Percentiles rank a stretch among this genome's conserved stretches.
Conservation (phyloP, 92 coral and sea anemone genomes). For the Phenganax stokvisi region DNA sequence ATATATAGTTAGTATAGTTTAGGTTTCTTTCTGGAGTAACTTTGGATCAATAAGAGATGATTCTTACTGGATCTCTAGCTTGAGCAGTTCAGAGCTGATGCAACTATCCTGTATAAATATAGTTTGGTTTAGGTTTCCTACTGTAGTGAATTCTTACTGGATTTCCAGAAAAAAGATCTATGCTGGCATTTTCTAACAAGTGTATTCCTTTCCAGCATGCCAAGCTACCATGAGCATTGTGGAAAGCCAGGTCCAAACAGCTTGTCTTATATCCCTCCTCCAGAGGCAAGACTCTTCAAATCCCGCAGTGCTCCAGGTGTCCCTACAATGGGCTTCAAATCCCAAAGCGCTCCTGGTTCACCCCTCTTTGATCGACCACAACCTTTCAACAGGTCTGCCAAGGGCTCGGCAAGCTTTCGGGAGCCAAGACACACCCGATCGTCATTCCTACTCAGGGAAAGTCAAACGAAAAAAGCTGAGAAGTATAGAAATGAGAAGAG, state of each 20-base stretch:
- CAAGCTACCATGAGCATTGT: slow-evolving; percentile 87
- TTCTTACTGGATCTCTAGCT: too few species aligned
- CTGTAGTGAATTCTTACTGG: too few species aligned
- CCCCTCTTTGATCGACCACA: slow-evolving; percentile 55
- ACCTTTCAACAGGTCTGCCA: slow-evolving; percentile 23
- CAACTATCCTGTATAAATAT: too few species aligned
- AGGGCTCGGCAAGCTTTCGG: slow-evolving; percentile 32
- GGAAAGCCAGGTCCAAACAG: slow-evolving; percentile 95
- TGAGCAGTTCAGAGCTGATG: too few species aligned
- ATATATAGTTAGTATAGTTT: too few species aligned
- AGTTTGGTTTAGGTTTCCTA: too few species aligned
- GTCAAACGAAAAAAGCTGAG: slow-evolving; percentile 56
- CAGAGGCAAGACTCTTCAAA: slow-evolving; percentile 80
- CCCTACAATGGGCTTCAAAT: slow-evolving; percentile 48
- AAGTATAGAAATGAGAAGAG: slow-evolving; percentile 48
- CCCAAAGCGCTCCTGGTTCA: slow-evolving; percentile 83
- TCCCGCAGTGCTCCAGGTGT: slow-evolving; percentile 81
- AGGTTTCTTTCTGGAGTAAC: too few species aligned
- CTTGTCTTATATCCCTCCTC: slow-evolving; percentile 78
- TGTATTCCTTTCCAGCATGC: slow-evolving; percentile 53
- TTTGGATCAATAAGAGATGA: too few species aligned
- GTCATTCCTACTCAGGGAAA: slow-evolving; percentile 45
- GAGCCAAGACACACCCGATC: slow-evolving; percentile 56
- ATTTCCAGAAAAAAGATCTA: background rate
- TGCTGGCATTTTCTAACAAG: background rate